A percentile compares a stretch with the other conserved stretches of the same genome.
Conservation (phyloP, 2,797 vertebrate species). For the Zenarchopterus dispar region DNA sequence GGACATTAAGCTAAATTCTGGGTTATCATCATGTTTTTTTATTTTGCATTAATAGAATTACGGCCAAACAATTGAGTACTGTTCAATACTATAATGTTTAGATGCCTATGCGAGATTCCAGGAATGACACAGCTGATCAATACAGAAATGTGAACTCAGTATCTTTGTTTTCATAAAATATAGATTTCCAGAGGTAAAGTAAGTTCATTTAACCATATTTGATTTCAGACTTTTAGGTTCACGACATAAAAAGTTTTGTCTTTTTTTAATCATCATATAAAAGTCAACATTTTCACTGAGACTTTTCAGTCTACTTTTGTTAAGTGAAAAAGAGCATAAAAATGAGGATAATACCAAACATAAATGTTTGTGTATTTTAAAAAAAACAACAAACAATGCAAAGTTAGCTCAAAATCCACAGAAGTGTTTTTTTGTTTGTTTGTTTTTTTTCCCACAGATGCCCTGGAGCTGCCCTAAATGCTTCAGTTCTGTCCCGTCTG, state of each 20-base stretch:
- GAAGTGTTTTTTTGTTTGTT: too few species aligned
- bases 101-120: background rate
- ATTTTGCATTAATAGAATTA: slow-evolving; percentile 31
- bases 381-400: too few species aligned
- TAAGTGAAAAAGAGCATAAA: too few species aligned
- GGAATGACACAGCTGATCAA: background rate
- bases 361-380: too few species aligned
- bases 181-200: background rate
- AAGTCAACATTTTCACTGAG: too few species aligned
- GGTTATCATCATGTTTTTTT: slow-evolving; percentile 53
- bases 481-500: too few species aligned
- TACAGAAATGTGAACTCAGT: background rate
- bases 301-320: too few species aligned
- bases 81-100: background rate
- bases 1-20: slow-evolving; percentile 36
- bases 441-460: too few species aligned
- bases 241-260: background rate
- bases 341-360: too few species aligned
- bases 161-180: background rate
- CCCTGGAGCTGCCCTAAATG: too few species aligned
- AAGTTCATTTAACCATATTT: background rate
- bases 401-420: too few species aligned
- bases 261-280: background rate
- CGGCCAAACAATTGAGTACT: slow-evolving; percentile 6
- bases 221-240: background rate